These are phyloP conservation scores for Pygathrix nemaeus DNA, from an alignment of 2,113 vertebrate species.

Conservation along the genomic window DNA sequence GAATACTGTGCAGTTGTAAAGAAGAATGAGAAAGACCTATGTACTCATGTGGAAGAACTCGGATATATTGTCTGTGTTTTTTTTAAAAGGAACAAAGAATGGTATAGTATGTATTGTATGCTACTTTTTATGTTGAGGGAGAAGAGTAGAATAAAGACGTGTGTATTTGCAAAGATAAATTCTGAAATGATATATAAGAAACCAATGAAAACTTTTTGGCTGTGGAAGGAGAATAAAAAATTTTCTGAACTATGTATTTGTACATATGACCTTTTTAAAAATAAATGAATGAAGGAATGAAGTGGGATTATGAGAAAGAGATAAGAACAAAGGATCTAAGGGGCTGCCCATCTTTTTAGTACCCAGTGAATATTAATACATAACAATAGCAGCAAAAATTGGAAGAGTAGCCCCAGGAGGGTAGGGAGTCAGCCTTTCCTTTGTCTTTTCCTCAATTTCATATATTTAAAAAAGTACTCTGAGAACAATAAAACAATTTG, in stretches of 20 bases:
- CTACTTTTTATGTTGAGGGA: not conserved
- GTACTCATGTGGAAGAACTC: not conserved
- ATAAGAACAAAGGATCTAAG: no score
- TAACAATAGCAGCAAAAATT: no score
- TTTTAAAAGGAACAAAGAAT: not conserved
- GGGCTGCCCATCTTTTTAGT: no score
- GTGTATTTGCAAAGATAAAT: constrained; percentile 12
- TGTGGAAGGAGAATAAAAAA: not conserved
- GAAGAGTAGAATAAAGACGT: not conserved
- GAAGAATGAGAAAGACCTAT: not conserved
- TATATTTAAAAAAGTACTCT: no score
- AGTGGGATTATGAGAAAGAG: no score
- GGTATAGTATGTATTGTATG: not conserved
- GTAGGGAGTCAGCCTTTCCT: no score
- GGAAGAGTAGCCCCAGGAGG: no score
- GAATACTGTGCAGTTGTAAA: not conserved
- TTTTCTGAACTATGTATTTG: not conserved
- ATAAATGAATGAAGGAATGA: no score
- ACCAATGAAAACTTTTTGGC: not conserved
- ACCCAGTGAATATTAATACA: no score
- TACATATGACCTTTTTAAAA: not conserved
- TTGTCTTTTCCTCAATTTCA: no score
- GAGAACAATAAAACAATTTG: no score
- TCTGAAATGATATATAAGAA: constrained; percentile 21
- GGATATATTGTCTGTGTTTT: not conserved